Evolutionary conservation across 2,797 vertebrate genomes (phyloP).

Genomic region (Chaetophractus vellerosus): DNA sequence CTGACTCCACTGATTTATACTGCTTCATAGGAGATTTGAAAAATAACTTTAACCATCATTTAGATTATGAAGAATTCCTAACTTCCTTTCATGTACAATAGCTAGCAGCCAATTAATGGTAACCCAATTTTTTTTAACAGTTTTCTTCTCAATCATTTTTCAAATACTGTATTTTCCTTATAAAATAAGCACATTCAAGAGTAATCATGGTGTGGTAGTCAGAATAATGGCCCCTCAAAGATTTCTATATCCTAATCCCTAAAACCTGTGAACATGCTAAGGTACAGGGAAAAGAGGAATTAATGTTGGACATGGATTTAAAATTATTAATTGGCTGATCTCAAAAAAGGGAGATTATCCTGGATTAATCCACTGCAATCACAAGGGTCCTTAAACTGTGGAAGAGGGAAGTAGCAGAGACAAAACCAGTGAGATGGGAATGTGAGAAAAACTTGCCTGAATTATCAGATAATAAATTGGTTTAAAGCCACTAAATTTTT

Average conservation of each 20-base stretch:
- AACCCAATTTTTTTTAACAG: background rate
- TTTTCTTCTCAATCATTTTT: slow-evolving; percentile 8
- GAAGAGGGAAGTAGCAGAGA: background rate
- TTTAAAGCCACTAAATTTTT: background rate
- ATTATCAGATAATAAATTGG: background rate
- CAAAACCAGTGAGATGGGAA: background rate
- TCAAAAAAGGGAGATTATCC: slow-evolving; percentile 59
- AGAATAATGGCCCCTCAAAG: background rate
- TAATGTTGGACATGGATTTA: background rate
- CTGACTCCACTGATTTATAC: background rate
- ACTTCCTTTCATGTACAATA: background rate
- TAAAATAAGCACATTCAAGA: background rate
- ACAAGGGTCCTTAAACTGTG: slow-evolving; percentile 27
- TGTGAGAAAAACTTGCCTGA: background rate
- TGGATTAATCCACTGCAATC: slow-evolving; percentile 46
- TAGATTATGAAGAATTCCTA: background rate
- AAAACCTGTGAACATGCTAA: background rate
- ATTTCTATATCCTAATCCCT: background rate
- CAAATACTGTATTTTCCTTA: background rate
- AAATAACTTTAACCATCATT: slow-evolving; percentile 20
- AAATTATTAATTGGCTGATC: slow-evolving; percentile 9
- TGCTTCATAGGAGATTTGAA: background rate
- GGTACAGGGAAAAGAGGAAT: background rate
- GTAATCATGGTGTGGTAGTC: too few relatives aligned
- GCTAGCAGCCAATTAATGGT: background rate